Base-by-base conservation (phyloP, 2,888 invertebrate species). In the Pherbina coryleti region DNA sequence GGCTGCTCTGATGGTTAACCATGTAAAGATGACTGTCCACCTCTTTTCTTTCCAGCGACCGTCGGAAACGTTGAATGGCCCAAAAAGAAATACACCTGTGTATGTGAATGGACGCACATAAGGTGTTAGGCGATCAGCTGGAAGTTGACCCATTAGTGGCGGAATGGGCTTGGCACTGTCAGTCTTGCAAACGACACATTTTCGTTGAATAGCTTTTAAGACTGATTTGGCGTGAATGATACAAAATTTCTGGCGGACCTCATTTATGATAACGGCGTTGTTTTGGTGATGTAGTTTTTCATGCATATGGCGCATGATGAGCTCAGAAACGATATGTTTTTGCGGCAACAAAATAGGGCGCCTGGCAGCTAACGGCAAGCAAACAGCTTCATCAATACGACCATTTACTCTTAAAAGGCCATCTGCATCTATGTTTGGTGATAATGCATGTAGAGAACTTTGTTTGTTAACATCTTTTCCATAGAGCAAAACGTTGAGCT, bases 61-160 rank as follows among this genome's bases (percentile, higher is more conserved):
- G n/a, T n/a, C n/a, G n/a, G n/a, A n/a, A n/a, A n/a, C n/a, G n/a
- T n/a, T n/a, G n/a, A n/a, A n/a, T n/a, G n/a, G n/a, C n/a, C n/a
- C n/a, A n/a, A n/a, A n/a, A n/a, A n/a, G n/a, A n/a, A n/a, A n/a
- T n/a, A n/a, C n/a, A n/a, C n/a, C n/a, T n/a, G n/a, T n/a, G n/a
- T n/a, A n/a, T n/a, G n/a, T n/a, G n/a, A n/a, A n/a, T n/a, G n/a
- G n/a, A n/a, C n/a, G n/a, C n/a, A n/a, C n/a, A n/a, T n/a, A n/a
- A n/a, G n/a, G n/a, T n/a, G n/a, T n/a, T n/a, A n/a, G n/a, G n/a
- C n/a, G n/a, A n/a, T n/a, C n/a, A n/a, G n/a, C n/a, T 53, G 81
- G 79, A 5, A 81, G 37, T 37, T 80, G 75, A n/a, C 78, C 79
- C 78, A 80, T 80, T 2, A 75, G 14, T 44, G 80, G 78, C 7